Evolutionary conservation across 2,797 vertebrate genomes (phyloP).

Genomic region (Sylvia borin): DNA sequence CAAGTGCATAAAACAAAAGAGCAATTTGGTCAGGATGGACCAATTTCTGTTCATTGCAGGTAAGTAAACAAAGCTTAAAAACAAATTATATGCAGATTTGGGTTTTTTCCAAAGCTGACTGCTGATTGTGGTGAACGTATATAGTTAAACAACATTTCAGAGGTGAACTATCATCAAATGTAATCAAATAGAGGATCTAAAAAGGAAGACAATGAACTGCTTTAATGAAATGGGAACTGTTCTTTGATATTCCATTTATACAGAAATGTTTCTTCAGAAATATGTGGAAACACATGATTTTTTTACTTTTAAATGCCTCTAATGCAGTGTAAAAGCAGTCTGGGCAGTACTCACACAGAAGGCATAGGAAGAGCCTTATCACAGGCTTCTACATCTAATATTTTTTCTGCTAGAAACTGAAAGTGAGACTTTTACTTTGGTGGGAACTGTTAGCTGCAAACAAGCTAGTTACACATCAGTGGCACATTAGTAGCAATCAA

Average conservation of each 20-base stretch:
- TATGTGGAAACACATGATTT: background rate
- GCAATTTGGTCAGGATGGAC: constrained; percentile 98
- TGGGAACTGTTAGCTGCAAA: constrained; percentile 24
- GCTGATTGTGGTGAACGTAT: background rate
- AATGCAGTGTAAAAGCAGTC: background rate
- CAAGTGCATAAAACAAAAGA: constrained; percentile 99
- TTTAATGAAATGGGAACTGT: background rate
- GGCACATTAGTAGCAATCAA: background rate
- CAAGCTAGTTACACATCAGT: background rate
- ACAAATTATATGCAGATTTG: background rate
- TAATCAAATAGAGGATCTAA: background rate
- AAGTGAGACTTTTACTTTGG: background rate
- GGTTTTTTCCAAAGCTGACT: background rate
- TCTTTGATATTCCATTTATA: background rate
- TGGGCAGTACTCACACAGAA: background rate
- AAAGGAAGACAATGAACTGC: background rate
- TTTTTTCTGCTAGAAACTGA: constrained; percentile 17
- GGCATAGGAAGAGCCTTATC: background rate
- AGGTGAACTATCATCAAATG: background rate
- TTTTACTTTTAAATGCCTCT: background rate
- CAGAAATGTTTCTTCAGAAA: background rate
- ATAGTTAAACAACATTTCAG: background rate
- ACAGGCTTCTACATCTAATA: background rate
- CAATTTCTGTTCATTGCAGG: constrained; percentile 99
- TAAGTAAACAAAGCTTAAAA: constrained; percentile 70